Conservation (phyloP, 2,888 invertebrate genomes). For the Aporophyla lueneburgensis region DNA sequence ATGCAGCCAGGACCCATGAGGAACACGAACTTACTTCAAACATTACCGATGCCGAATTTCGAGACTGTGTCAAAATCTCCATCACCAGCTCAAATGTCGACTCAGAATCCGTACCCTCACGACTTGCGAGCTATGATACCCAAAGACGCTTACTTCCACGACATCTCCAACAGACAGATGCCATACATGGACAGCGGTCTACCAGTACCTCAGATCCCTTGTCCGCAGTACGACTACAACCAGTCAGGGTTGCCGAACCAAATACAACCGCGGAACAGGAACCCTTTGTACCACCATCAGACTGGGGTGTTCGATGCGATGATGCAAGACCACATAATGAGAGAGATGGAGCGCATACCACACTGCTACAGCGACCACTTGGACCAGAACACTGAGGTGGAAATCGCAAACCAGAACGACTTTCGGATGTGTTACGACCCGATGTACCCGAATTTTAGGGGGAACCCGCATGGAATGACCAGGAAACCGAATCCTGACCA, state of each 20-base stretch:
- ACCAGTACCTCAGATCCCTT: slow-evolving; percentile 78
- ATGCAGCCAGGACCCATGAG: slow-evolving; percentile 90
- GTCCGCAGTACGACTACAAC: slow-evolving; percentile 81
- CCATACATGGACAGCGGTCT: slow-evolving; percentile 82
- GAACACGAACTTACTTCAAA: slow-evolving; percentile 88
- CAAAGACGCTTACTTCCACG: slow-evolving; percentile 92
- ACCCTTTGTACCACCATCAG: slow-evolving; percentile 85
- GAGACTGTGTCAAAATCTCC: slow-evolving; percentile 89
- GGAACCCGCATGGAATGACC: slow-evolving; percentile 77
- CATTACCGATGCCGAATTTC: slow-evolving; percentile 90
- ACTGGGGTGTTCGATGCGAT: slow-evolving; percentile 88
- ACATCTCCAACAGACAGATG: slow-evolving; percentile 89
- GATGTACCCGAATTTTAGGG: slow-evolving; percentile 75
- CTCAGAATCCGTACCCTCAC: slow-evolving; percentile 67
- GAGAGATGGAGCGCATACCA: slow-evolving; percentile 89
- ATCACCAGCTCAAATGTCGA: slow-evolving; percentile 80
- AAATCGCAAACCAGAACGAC: slow-evolving; percentile 87
- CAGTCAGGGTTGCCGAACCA: slow-evolving; percentile 80
- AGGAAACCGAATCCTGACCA: slow-evolving; percentile 85
- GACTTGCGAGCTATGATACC: slow-evolving; percentile 87
- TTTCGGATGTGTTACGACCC: slow-evolving; percentile 85
- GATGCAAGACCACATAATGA: slow-evolving; percentile 89
- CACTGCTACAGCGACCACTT: slow-evolving; percentile 88
- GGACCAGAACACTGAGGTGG: slow-evolving; percentile 87
- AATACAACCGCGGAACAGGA: slow-evolving; percentile 83